Conservation (phyloP, 2,113 vertebrate genomes). For the Dipodomys spectabilis region DNA sequence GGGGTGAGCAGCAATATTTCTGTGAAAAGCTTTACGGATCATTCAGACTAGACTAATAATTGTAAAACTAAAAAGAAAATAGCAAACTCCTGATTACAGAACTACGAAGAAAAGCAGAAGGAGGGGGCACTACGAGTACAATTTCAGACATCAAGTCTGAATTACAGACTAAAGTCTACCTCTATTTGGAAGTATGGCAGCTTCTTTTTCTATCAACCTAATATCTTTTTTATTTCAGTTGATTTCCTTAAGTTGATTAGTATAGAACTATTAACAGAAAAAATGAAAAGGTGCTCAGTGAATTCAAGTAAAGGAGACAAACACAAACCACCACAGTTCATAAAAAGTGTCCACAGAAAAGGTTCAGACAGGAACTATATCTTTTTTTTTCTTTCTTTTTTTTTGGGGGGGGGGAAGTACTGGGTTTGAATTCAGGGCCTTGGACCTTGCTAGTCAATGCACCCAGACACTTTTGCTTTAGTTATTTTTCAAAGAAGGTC, state of each 20-base stretch:
- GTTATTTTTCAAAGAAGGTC: too few species aligned
- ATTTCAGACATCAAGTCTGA: slow-evolving; percentile 56
- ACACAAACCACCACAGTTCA: neutral
- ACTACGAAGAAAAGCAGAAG: slow-evolving; percentile 52
- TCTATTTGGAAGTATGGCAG: slow-evolving; percentile 8
- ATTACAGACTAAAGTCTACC: slow-evolving; percentile 49
- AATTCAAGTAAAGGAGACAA: slow-evolving; percentile 45
- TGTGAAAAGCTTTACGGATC: slow-evolving; percentile 30
- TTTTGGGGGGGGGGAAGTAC: too few species aligned
- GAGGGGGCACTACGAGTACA: neutral
- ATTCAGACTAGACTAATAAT: slow-evolving; percentile 54
- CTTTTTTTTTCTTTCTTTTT: too few species aligned
- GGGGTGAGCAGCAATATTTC: neutral
- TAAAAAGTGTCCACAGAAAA: neutral
- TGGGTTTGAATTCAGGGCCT: too few species aligned
- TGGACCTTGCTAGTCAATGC: too few species aligned
- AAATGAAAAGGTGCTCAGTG: slow-evolving; percentile 21
- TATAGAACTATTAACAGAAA: slow-evolving; percentile 10
- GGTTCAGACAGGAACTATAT: neutral
- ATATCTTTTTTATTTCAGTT: slow-evolving; percentile 46
- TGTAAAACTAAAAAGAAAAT: slow-evolving; percentile 44
- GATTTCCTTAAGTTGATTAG: slow-evolving; percentile 48
- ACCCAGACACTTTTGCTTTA: too few species aligned
- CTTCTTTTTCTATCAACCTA: slow-evolving; percentile 56
- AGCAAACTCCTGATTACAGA: slow-evolving; percentile 48